Evolutionary conservation across 2,888 invertebrate genomes (phyloP), one percentile per base, ranked within the genome.

Genomic region (Endomychus coccineus): DNA sequence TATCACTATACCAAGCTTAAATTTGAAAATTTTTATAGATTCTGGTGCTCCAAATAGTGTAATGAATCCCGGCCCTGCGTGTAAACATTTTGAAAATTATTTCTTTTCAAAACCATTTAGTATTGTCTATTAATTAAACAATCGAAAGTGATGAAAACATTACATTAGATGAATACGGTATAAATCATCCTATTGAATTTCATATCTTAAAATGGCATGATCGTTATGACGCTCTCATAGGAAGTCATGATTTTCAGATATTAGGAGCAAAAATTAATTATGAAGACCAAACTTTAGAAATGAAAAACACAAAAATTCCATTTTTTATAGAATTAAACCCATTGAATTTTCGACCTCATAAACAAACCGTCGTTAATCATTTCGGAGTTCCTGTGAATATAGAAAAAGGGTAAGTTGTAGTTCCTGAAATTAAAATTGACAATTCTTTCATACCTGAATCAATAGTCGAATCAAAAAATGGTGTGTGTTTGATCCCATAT

Each of bases 21-120:
- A 42, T 24, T 23, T 39, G 16, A 44, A 44, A 42, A 29, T 44
- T 30, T 17, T 39, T 12, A 44, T 44, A 12, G 41, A 44, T 16
- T 28, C 30, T n/a, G 39, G 44, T 11, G 44, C 44, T 7, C 31
- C 37, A 5, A 35, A 39, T 27, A 42, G 36, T 11, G 39, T 44
- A 11, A 44, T 41, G 24, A 44, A 44, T 14, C 32, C 28, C 3
- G 23, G 11, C 7, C 21, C 31, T 7, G 34, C 44, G 13, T 16
- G 19, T 4, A 28, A 36, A 16, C 34, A 31, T 25, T 44, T 44
- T 19, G 30, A 28, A 37, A 22, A 43, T 2, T 11, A 30, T 13
- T 22, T 43, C 15, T 43, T 39, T 21, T 25, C 29, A 17, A n/a
- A n/a, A n/a, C n/a, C n/a, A n/a, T n/a, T n/a, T n/a, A 12, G 34